Evolutionary conservation across 2,113 vertebrate genomes (phyloP).

Genomic region (Gasterosteus nipponicus): DNA sequence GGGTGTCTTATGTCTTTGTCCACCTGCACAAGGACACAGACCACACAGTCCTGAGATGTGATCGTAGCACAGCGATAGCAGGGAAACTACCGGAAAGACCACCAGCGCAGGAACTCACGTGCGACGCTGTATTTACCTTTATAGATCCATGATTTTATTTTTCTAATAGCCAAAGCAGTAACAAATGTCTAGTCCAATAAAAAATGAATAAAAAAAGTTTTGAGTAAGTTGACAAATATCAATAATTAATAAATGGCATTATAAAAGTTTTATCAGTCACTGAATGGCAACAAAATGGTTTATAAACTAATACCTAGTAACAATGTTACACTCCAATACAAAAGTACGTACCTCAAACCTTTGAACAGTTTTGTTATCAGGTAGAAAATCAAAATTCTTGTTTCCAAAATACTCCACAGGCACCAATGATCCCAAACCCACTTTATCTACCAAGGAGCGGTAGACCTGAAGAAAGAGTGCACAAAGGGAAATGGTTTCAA

Average conservation of each 20-base stretch:
- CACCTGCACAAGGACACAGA: constrained; percentile 81
- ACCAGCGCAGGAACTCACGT: neutral
- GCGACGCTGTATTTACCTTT: neutral
- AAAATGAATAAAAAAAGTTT: neutral
- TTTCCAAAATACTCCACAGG: constrained; percentile 94
- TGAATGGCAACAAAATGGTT: neutral
- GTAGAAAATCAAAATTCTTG: constrained; percentile 89
- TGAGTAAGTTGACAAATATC: neutral
- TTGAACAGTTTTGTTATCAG: constrained; percentile 88
- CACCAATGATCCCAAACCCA: constrained; percentile 91
- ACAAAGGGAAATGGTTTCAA: neutral
- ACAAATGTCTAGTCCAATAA: neutral
- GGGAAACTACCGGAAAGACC: neutral
- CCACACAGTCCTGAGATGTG: neutral
- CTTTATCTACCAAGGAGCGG: constrained; percentile 89
- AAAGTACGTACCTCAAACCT: constrained; percentile 89
- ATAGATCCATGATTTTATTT: neutral
- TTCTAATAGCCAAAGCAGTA: neutral
- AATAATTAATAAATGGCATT: neutral
- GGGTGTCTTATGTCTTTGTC: constrained; percentile 88
- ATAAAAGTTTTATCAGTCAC: neutral
- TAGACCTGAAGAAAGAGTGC: constrained; percentile 68
- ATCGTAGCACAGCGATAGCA: neutral
- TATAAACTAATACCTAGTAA: neutral
- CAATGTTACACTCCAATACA: neutral